These are phyloP conservation scores for Tetragnatha montana DNA, from an alignment of 2,888 invertebrate species.

Conservation along the genomic window DNA sequence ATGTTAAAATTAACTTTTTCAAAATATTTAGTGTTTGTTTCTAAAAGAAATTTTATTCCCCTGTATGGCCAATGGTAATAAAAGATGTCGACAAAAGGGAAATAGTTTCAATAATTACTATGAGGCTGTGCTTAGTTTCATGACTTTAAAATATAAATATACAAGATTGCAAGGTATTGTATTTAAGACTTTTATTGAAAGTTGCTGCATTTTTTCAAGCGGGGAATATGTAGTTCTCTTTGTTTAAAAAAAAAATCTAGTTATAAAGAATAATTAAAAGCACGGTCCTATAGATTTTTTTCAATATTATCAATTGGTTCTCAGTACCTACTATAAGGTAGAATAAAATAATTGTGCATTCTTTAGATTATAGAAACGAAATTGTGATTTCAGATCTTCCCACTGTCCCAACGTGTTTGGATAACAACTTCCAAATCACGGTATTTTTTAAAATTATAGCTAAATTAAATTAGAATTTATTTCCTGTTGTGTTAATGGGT, in stretches of 20 bases:
- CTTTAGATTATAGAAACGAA: background rate
- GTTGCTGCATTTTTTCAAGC: no score
- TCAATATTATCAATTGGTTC: no score
- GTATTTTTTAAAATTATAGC: conserved; percentile 14
- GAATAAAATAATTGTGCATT: no score
- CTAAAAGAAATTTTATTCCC: background rate
- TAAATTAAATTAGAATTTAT: background rate
- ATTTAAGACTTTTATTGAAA: no score
- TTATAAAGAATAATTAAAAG: no score
- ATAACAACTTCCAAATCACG: conserved; percentile 50
- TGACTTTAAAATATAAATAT: background rate
- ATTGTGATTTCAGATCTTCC: conserved; percentile 51
- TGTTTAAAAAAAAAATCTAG: no score
- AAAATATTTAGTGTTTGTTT: background rate
- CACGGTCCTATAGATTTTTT: no score
- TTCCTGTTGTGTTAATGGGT: no score
- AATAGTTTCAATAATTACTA: background rate
- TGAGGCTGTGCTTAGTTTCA: no score
- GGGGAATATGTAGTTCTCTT: no score
- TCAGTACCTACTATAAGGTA: no score
- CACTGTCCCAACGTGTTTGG: conserved; percentile 48
- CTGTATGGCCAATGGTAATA: background rate
- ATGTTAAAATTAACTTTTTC: background rate
- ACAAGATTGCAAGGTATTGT: no score
- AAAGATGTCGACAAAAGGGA: background rate